phyloP scores from a whole-genome alignment of 2,888 invertebrate species.

The Synergus laeviventris region DNA sequence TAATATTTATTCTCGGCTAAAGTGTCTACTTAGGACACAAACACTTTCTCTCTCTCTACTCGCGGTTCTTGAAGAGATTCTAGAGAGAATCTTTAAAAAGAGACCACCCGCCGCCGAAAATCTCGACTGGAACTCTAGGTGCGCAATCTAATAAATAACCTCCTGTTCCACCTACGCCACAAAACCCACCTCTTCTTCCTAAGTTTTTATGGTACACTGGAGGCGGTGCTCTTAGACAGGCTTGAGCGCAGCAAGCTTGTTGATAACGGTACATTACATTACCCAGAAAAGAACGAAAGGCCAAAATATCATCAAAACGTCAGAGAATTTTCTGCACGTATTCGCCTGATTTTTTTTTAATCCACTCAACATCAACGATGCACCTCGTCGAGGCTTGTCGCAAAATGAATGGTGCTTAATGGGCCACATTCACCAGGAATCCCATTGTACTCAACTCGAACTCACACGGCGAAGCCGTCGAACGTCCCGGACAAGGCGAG shows the following conservation, averaged over 20 bases:
- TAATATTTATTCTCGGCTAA: constrained; percentile 26
- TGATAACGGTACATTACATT: constrained; percentile 31
- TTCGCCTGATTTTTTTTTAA: neutral
- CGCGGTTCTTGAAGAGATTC: neutral
- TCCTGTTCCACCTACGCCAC: constrained; percentile 56
- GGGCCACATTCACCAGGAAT: constrained; percentile 8
- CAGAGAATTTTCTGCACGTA: constrained; percentile 1
- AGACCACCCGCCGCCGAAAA: constrained; percentile 53
- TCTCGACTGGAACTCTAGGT: constrained; percentile 58
- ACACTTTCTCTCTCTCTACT: constrained; percentile 22
- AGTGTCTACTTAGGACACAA: constrained; percentile 18
- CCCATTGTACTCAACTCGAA: neutral
- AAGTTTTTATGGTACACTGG: constrained; percentile 33
- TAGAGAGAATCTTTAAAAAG: constrained; percentile 32
- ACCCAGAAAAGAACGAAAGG: constrained; percentile 2
- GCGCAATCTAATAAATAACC: constrained; percentile 60
- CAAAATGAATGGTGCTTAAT: constrained; percentile 16
- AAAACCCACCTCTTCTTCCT: constrained; percentile 29
- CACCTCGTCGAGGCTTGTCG: neutral
- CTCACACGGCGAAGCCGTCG: neutral
- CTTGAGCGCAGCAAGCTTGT: constrained; percentile 3
- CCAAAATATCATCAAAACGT: constrained; percentile 28
- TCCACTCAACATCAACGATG: neutral
- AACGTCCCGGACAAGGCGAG: constrained; percentile 11
- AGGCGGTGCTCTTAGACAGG: constrained; percentile 26